phyloP scores from a whole-genome alignment of 2,888 invertebrate genomes.

The Cephonodes hylas region DNA sequence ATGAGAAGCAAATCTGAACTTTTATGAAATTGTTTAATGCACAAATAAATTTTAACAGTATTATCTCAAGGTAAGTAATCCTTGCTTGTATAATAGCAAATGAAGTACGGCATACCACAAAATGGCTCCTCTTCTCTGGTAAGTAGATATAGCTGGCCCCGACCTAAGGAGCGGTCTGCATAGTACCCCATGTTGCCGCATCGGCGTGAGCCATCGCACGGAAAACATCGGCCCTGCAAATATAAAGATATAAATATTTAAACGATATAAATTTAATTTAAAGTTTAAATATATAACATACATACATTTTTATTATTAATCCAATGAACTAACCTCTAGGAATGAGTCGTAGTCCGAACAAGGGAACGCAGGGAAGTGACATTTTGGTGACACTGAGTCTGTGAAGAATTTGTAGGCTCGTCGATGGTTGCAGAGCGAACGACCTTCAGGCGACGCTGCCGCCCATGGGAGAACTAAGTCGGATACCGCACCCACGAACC shows the following conservation, averaged over 20 bases:
- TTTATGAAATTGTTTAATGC: no score
- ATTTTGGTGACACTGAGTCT: conserved; percentile 94
- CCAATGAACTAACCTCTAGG: conserved; percentile 70
- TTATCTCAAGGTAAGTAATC: no score
- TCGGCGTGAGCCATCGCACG: conserved; percentile 75
- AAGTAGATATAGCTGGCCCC: conserved; percentile 93
- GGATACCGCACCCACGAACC: conserved; percentile 93
- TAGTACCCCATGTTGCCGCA: conserved; percentile 98
- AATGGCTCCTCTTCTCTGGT: conserved; percentile 96
- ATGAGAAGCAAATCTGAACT: no score
- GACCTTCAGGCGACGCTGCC: conserved; percentile 84
- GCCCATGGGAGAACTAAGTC: conserved; percentile 94
- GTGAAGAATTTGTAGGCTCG: conserved; percentile 97
- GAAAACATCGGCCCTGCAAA: conserved; percentile 73
- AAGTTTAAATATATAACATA: not conserved
- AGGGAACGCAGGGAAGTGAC: conserved; percentile 95
- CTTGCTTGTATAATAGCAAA: no score
- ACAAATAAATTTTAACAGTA: no score
- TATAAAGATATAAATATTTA: not conserved
- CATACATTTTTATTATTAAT: no score
- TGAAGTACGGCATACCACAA: conserved; percentile 85
- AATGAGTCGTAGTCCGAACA: conserved; percentile 93
- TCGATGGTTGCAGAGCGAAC: conserved; percentile 95
- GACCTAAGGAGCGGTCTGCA: conserved; percentile 90
- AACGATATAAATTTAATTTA: no score